phyloP scores from a whole-genome alignment of 2,888 invertebrate species.

The Tubulanus polymorphus region DNA sequence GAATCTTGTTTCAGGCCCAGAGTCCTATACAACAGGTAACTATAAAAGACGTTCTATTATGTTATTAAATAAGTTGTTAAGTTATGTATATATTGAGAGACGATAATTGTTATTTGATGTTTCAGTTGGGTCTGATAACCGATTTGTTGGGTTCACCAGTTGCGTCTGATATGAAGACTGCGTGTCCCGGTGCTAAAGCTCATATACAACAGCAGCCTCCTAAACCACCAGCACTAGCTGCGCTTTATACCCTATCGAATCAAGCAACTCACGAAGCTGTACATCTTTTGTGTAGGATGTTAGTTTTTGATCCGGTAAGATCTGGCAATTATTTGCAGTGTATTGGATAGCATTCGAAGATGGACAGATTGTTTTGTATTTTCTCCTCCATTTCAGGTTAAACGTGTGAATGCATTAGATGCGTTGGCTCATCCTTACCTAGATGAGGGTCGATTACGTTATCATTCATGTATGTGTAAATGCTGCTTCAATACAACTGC shows the following conservation, averaged over 20 bases:
- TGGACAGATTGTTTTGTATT: no score
- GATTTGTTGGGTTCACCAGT: conserved; percentile 95
- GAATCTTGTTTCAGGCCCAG: conserved; percentile 97
- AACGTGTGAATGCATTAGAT: conserved; percentile 89
- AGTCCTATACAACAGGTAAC: conserved; percentile 91
- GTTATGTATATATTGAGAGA: not conserved
- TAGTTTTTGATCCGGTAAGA: conserved; percentile 95
- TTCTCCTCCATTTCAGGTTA: conserved; percentile 62
- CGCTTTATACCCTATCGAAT: conserved; percentile 81
- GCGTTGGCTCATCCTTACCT: conserved; percentile 96
- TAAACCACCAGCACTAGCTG: conserved; percentile 44
- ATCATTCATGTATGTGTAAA: conserved; percentile 99
- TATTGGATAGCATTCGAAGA: no score
- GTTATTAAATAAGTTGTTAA: not conserved
- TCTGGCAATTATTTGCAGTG: no score
- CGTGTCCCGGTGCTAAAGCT: conserved; percentile 90
- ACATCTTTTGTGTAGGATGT: conserved; percentile 93
- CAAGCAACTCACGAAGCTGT: conserved; percentile 98
- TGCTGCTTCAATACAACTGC: conserved; percentile 80
- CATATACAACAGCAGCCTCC: conserved; percentile 73
- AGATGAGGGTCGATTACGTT: conserved; percentile 95
- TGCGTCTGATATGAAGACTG: conserved; percentile 92
- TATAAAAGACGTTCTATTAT: not conserved
- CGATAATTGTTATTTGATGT: no score
- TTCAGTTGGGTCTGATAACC: conserved; percentile 91